Evolutionary conservation across 2,113 vertebrate species (phyloP).

Genomic region (Aegithalos caudatus): DNA sequence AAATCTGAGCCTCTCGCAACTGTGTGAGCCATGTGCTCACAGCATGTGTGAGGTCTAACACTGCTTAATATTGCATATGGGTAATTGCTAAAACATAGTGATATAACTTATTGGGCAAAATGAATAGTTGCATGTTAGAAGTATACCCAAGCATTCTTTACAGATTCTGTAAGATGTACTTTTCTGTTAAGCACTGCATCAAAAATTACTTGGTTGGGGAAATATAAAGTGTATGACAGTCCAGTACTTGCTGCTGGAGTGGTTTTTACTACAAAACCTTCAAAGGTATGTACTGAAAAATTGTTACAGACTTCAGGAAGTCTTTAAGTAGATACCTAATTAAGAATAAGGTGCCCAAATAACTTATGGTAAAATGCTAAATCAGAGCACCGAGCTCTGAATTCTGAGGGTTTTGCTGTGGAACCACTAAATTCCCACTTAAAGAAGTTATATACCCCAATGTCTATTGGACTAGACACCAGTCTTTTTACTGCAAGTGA

Average conservation of each 20-base stretch:
- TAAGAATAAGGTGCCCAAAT: neutral
- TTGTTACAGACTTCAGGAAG: neutral
- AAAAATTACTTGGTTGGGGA: neutral
- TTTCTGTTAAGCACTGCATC: neutral
- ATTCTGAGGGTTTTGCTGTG: neutral
- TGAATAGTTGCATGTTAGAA: neutral
- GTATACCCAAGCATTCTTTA: neutral
- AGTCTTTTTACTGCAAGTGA: neutral
- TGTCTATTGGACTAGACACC: neutral
- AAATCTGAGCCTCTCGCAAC: neutral
- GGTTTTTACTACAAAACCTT: neutral
- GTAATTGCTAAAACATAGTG: neutral
- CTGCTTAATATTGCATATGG: neutral
- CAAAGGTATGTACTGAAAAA: neutral
- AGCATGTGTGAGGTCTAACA: neutral
- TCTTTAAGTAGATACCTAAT: neutral
- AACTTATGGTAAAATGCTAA: neutral
- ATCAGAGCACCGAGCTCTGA: neutral
- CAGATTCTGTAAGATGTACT: neutral
- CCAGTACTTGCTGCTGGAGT: neutral
- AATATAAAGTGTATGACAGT: neutral
- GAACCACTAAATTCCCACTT: neutral
- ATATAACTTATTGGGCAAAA: neutral
- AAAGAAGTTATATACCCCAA: neutral
- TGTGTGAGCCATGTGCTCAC: neutral